Base-by-base conservation (phyloP, 2,113 vertebrate genomes). In the Platanista minor region DNA sequence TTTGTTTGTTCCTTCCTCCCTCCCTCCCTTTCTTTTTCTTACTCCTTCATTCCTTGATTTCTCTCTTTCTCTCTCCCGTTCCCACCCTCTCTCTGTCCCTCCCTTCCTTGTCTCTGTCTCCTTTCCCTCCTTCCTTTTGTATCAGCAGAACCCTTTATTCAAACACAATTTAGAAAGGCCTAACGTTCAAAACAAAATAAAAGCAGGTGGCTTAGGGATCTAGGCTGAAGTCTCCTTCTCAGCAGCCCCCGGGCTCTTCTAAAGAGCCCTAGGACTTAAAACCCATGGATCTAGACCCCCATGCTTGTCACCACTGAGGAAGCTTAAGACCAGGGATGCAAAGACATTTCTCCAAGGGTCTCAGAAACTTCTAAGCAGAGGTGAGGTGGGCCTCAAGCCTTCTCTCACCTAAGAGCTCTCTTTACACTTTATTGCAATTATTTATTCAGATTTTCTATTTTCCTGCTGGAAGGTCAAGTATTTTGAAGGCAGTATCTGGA, bases 11-110 rank as follows among this genome's bases (percentile, higher is more conserved):
- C 23, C 14, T 21, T 8, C 31, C 36, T 41, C 20, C 3, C n/a
- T 33, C 8, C 3, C 8, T 33, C 11, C 39, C 39, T 9, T 15
- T 25, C 8, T 29, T 1, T 25, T 4, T 9, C 3, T 54, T n/a
- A 18, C 20, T 57, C 54, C 23, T n/a, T 43, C 17, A 23, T 36
- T 1, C 12, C 64, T n/a, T 25, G 8, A 31, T 25, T 20, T 77
- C 71, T 67, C 49, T 62, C 41, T 54, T 31, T 25, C 18, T 77
- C 62, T 59, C 39, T 62, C 66, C 11, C 10, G 57, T 7, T 31
- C 91, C 54, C 54, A 57, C 54, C 54, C 52, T 69, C 39, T 62
- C n/a, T 83, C 17, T 31, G 1, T 6, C 49, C 15, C 43, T 86
- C 23, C 39, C 1, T 23, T 5, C 33, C 54, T 54, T 39, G 59